Percentiles rank a stretch among this genome's conserved stretches.
Evolutionary conservation across 2,113 vertebrate species (phyloP).

Genomic region (Marmota flaviventris): DNA sequence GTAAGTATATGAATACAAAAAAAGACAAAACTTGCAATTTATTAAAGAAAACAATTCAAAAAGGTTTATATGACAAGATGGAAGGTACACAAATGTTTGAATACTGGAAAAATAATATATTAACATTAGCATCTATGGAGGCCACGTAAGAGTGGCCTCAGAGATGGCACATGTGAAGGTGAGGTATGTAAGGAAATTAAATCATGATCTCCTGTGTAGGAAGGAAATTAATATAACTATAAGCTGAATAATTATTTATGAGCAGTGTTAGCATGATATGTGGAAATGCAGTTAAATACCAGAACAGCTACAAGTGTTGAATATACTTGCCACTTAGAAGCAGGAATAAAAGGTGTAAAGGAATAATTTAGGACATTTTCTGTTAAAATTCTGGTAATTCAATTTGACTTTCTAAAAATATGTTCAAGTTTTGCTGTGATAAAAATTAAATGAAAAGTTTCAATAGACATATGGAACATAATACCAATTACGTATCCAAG

Average conservation of each 20-base stretch:
- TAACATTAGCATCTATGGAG: background rate
- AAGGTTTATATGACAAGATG: background rate
- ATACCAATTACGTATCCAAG: background rate
- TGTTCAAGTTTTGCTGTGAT: background rate
- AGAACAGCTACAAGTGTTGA: background rate
- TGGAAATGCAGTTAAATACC: background rate
- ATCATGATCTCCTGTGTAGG: background rate
- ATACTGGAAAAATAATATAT: background rate
- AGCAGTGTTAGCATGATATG: fast-evolving
- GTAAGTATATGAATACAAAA: background rate
- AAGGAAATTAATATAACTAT: background rate
- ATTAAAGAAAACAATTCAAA: background rate
- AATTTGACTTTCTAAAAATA: background rate
- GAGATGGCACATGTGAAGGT: background rate
- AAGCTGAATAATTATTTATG: no score
- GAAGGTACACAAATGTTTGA: background rate
- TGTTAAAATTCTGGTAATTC: background rate
- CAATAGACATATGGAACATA: background rate
- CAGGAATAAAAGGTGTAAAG: background rate
- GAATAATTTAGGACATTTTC: background rate
- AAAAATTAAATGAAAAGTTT: background rate
- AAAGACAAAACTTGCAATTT: background rate
- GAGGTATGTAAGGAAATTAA: background rate
- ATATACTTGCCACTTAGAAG: background rate
- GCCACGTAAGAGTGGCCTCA: background rate